phyloP scores from a whole-genome alignment of 2,113 vertebrate genomes.

The Glaucidium brasilianum region DNA sequence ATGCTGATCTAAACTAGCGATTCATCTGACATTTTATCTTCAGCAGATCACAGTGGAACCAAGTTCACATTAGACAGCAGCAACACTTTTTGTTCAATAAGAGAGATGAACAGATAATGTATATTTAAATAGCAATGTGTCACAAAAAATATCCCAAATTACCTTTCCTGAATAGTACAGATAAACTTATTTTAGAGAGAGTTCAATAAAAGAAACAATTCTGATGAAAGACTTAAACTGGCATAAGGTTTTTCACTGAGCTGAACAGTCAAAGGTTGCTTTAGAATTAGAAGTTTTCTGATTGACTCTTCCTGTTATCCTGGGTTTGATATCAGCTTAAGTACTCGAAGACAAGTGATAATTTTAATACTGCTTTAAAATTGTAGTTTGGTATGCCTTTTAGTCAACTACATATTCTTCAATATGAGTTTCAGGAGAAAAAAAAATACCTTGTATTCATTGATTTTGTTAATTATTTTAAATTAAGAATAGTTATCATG shows the following conservation, averaged over 20 bases:
- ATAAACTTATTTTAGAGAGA: background rate
- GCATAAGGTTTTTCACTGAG: background rate
- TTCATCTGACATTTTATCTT: background rate
- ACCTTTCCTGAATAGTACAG: background rate
- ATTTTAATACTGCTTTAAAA: background rate
- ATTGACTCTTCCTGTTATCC: background rate
- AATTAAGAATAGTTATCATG: background rate
- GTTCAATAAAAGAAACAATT: background rate
- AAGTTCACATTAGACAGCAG: background rate
- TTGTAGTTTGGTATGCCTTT: background rate
- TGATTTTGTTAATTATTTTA: background rate
- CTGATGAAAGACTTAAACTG: background rate
- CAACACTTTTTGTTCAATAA: background rate
- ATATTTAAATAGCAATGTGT: background rate
- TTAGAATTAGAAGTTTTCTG: background rate
- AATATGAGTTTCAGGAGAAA: background rate
- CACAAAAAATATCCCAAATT: background rate
- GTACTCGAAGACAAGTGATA: background rate
- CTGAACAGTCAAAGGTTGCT: background rate
- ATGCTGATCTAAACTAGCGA: background rate
- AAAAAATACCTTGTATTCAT: background rate
- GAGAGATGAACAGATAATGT: background rate
- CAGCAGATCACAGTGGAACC: background rate
- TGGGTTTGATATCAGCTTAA: background rate
- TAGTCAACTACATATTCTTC: background rate